Evolutionary conservation across 2,888 invertebrate species (phyloP), one percentile per base, ranked within the genome.

Genomic region (Dexiosoma caninum): DNA sequence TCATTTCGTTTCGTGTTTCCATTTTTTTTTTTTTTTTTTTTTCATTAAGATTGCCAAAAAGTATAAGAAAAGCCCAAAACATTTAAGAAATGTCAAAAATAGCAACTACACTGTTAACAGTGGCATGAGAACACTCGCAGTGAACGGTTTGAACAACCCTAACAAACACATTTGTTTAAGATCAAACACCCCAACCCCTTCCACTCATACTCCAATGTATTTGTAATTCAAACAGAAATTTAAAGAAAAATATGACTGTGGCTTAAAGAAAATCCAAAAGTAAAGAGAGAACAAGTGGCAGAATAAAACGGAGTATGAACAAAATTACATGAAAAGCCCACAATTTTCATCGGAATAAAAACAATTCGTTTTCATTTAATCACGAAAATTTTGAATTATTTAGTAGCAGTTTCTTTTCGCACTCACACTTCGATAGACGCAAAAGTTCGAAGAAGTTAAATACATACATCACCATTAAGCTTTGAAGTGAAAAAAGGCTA

Each of bases 321-420:
- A 21, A 0, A n/a, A n/a, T n/a, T n/a, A n/a, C n/a, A n/a, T n/a
- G n/a, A 21, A 14, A 44, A 21, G 21, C 9, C 21, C 12, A 27
- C n/a, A 7, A 60, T 60, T 57, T 37, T 60, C 44, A 42, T 55
- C 69, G 55, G 67, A 27, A 1, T 57, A 53, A 67, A 66, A 79
- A 70, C 82, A 77, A 62, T 83, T 83, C 81, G 81, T 82, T 81
- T 83, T 75, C 82, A 83, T 83, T 83, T 71, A 42, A 71, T 60
- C 37, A 53, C 21, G 19, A 62, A 72, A 78, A 70, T 79, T 77
- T 81, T 84, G 70, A 83, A 84, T 84, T 82, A 84, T 84, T 83
- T 67, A 82, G 53, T 69, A 57, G 51, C 21, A 44, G 35, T 62
- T 37, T 49, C 44, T 37, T 10, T n/a, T n/a, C n/a, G n/a, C 19